phyloP scores from a whole-genome alignment of 2,888 invertebrate species.

The Peribatodes rhomboidaria region DNA sequence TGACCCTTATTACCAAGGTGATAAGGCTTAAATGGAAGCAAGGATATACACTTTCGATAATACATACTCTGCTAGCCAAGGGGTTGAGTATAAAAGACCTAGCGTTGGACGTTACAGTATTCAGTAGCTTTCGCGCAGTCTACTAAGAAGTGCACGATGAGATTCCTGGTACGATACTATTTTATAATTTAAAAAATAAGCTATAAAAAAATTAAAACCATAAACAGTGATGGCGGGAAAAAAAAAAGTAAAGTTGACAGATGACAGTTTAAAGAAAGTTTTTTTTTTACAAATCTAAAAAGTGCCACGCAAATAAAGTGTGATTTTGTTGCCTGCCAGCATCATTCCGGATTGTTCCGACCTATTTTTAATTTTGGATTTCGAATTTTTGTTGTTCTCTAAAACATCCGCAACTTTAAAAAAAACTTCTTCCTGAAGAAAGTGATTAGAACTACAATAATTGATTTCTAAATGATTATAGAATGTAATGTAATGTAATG shows the following conservation, averaged over 20 bases:
- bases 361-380: neutral
- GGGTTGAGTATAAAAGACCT: slow-evolving; percentile 76
- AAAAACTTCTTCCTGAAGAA: no score
- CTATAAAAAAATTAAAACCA: slow-evolving; percentile 23
- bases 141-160: slow-evolving; percentile 84
- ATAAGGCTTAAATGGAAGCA: slow-evolving; percentile 49
- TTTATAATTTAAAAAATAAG: slow-evolving; percentile 39
- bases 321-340: neutral
- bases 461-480: no score
- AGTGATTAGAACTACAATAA: no score
- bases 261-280: slow-evolving; percentile 3
- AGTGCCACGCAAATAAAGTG: slow-evolving; percentile 33
- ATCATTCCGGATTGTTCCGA: slow-evolving; percentile 1
- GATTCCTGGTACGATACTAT: slow-evolving; percentile 79
- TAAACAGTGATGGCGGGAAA: slow-evolving; percentile 1
- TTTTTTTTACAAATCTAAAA: slow-evolving; percentile 16
- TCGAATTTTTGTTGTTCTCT: no score
- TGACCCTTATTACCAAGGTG: slow-evolving; percentile 35
- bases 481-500: no score
- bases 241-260: slow-evolving; percentile 27
- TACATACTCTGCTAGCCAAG: slow-evolving; percentile 46
- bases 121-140: slow-evolving; percentile 85
- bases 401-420: no score
- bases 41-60: slow-evolving; percentile 65
- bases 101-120: slow-evolving; percentile 62